Conservation (phyloP, 2,888 invertebrate genomes). For the Epinotia bilunana region DNA sequence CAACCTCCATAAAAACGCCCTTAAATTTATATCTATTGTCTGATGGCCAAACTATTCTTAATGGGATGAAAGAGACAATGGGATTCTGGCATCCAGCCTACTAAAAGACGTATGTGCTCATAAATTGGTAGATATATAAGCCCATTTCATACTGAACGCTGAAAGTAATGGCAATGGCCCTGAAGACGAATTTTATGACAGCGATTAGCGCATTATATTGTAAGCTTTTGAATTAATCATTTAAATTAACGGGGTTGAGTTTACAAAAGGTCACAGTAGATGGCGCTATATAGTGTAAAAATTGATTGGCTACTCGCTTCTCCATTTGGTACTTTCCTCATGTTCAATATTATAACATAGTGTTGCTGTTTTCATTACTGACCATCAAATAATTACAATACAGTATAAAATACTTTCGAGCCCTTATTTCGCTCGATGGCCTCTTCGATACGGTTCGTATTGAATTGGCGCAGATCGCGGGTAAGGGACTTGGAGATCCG, state of each 20-base stretch:
- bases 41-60: not conserved
- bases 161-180: not conserved
- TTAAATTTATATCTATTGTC: not conserved
- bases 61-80: slow-evolving; percentile 5
- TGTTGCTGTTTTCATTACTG: too few relatives aligned
- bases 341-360: too few relatives aligned
- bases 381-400: too few relatives aligned
- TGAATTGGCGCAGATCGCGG: too few relatives aligned
- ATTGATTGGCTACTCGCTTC: too few relatives aligned
- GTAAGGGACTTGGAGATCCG: too few relatives aligned
- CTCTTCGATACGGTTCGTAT: too few relatives aligned
- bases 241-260: not conserved
- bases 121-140: not conserved
- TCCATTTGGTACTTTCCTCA: too few relatives aligned
- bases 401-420: too few relatives aligned
- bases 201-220: slow-evolving; percentile 8
- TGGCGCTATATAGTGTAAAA: not conserved
- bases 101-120: not conserved
- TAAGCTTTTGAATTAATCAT: not conserved
- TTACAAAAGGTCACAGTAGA: not conserved
- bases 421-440: too few relatives aligned
- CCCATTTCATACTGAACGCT: not conserved
- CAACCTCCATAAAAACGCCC: not conserved
- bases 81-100: not conserved
- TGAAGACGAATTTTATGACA: slow-evolving; percentile 20